Percentiles rank a stretch among this genome's conserved stretches.
These are phyloP conservation scores for Heterohyrax brucei DNA, from an alignment of 2,797 vertebrate species.

Conservation along the genomic window DNA sequence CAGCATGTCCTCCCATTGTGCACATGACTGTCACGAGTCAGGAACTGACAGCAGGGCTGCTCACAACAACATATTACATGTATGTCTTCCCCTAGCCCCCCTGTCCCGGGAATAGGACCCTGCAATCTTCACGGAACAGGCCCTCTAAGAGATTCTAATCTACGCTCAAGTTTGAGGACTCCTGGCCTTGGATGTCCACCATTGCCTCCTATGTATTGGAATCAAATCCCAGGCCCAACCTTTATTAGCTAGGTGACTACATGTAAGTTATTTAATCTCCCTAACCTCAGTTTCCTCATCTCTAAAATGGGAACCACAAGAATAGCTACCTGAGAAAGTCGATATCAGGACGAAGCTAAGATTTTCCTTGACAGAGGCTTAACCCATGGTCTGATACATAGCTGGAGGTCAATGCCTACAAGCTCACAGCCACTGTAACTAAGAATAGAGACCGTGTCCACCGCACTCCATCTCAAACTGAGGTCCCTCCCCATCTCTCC, in stretches of 20 bases:
- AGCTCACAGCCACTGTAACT: background rate
- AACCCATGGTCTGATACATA: background rate
- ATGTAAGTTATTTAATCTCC: background rate
- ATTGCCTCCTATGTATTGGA: background rate
- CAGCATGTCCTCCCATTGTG: background rate
- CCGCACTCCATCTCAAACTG: background rate
- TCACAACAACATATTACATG: background rate
- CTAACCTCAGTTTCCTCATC: conserved; percentile 5
- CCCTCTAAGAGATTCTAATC: background rate
- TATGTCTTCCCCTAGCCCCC: background rate
- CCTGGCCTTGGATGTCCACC: background rate
- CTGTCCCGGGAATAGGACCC: background rate
- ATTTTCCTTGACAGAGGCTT: background rate
- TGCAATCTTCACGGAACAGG: background rate
- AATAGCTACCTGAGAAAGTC: background rate
- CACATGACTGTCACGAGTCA: background rate
- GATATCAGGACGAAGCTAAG: background rate
- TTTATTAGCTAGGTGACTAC: background rate
- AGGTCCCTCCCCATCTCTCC: background rate
- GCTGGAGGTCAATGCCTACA: background rate
- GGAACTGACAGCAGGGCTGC: no score
- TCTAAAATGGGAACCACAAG: background rate
- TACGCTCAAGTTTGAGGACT: background rate
- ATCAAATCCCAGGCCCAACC: background rate
- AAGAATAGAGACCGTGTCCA: background rate